Conservation (phyloP, 2,113 vertebrate genomes). For the Tragelaphus buxtoni region DNA sequence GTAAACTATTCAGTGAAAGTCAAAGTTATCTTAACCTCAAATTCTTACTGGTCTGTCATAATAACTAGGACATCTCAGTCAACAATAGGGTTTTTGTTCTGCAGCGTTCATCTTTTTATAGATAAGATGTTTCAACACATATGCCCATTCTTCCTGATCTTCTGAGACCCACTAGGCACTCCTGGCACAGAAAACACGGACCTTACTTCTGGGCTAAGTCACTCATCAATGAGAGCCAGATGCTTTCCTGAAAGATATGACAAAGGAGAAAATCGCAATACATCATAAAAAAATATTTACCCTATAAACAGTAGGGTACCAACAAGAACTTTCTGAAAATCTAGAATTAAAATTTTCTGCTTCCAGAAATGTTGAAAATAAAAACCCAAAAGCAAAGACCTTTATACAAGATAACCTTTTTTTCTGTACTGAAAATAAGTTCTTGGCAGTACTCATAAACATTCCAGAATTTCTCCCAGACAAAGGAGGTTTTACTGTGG, state of each 20-base stretch:
- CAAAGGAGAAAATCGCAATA: background rate
- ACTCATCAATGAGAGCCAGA: background rate
- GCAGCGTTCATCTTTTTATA: background rate
- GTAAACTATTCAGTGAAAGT: background rate
- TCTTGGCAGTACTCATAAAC: constrained; percentile 1
- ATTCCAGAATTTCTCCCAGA: constrained; percentile 10
- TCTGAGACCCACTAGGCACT: background rate
- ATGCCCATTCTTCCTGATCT: background rate
- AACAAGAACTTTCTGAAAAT: constrained; percentile 39
- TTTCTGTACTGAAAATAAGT: background rate
- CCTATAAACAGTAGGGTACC: background rate
- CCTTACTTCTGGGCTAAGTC: background rate
- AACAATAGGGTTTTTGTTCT: background rate
- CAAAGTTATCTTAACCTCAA: background rate
- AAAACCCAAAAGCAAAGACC: background rate
- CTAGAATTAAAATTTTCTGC: constrained; percentile 2
- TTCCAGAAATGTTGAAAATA: constrained; percentile 39
- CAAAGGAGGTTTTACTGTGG: background rate
- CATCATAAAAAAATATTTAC: background rate
- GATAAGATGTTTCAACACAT: background rate
- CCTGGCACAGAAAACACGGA: background rate
- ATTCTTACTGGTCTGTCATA: background rate
- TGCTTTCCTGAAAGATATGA: background rate
- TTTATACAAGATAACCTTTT: background rate
- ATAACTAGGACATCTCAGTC: background rate